These are phyloP conservation scores for Nyctereutes procyonoides DNA, from an alignment of 2,113 vertebrate genomes.

Conservation along the genomic window DNA sequence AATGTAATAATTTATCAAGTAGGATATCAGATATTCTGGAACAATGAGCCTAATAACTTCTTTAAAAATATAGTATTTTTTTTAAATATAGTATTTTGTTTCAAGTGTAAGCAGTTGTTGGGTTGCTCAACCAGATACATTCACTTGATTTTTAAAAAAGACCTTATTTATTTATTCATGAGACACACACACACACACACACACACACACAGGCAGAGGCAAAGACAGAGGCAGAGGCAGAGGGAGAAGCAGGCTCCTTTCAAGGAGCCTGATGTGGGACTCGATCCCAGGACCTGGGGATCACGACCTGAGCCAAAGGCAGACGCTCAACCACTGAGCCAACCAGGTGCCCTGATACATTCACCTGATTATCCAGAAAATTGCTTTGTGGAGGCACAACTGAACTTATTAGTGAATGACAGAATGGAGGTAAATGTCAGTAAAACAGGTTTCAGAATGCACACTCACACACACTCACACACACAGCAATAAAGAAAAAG, in stretches of 20 bases:
- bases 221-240: no score
- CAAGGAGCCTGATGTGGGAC: no score
- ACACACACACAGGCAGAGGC: no score
- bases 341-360: not conserved
- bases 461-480: no score
- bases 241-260: no score
- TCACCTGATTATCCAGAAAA: not conserved
- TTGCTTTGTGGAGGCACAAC: constrained; percentile 40
- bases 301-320: no score
- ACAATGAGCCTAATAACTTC: not conserved
- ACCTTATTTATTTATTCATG: no score
- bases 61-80: not conserved
- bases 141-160: not conserved
- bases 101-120: not conserved
- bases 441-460: not conserved
- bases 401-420: not conserved
- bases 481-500: not conserved
- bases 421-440: constrained; percentile 60
- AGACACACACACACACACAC: no score
- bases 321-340: no score
- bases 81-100: not conserved
- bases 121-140: not conserved
- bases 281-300: no score
- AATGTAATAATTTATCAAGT: not conserved
- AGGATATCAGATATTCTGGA: not conserved